phyloP scores from a whole-genome alignment of 1,140 invertebrate species.

The Camponotus floridanus region DNA sequence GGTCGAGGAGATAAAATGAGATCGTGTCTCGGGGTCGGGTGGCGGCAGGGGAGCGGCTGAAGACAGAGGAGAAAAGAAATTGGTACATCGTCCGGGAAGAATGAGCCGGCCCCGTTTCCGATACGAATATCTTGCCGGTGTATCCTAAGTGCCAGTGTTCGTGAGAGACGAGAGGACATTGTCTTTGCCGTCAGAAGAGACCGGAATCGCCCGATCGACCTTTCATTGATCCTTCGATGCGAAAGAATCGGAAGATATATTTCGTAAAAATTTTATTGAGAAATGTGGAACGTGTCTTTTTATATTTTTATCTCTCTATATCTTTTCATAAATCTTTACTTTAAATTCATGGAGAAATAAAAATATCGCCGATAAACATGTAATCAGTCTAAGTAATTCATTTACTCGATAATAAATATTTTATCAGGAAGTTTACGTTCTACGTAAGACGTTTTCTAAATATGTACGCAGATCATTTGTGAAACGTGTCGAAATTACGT shows the following conservation, averaged over 20 bases:
- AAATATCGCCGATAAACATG: neutral
- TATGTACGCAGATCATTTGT: neutral
- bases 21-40: slow-evolving; percentile 80
- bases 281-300: neutral
- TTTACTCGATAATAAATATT: neutral
- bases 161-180: slow-evolving; percentile 17
- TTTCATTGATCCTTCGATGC: neutral
- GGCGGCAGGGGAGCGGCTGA: slow-evolving; percentile 57
- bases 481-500: neutral
- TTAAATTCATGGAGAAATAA: too few relatives aligned
- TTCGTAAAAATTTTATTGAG: neutral
- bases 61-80: slow-evolving; percentile 82
- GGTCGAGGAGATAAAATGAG: slow-evolving; percentile 84
- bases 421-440: neutral
- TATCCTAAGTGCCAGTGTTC: neutral
- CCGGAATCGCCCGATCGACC: slow-evolving; percentile 28
- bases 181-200: slow-evolving; percentile 43
- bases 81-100: slow-evolving; percentile 82
- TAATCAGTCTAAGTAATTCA: neutral
- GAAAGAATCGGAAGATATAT: neutral
- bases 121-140: slow-evolving; percentile 25
- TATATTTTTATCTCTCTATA: neutral
- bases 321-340: neutral
- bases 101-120: slow-evolving; percentile 63
- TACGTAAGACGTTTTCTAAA: neutral